These are phyloP conservation scores for Melinopterus prodromus DNA, from an alignment of 2,888 invertebrate genomes.

Conservation along the genomic window DNA sequence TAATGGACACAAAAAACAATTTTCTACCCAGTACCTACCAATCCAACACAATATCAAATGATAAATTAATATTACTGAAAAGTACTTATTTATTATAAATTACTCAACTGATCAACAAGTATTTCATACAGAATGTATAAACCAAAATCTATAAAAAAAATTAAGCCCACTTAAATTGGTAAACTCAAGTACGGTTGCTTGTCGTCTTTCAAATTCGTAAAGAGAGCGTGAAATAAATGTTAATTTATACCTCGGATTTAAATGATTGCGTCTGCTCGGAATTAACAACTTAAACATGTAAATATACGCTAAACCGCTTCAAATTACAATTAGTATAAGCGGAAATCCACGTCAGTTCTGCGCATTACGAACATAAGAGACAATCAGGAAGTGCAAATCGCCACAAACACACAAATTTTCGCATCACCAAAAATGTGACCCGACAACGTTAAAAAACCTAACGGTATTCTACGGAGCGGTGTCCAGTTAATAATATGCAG, in stretches of 20 bases:
- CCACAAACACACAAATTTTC: neutral
- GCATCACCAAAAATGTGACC: neutral
- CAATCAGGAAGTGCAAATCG: neutral
- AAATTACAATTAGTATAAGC: neutral
- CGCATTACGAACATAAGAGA: neutral
- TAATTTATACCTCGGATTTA: neutral
- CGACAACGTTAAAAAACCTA: neutral
- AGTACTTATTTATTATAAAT: too few relatives aligned
- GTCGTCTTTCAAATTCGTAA: neutral
- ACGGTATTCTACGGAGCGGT: neutral
- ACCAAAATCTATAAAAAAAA: too few relatives aligned
- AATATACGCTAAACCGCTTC: neutral
- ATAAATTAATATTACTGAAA: too few relatives aligned
- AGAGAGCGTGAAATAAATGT: constrained; percentile 4
- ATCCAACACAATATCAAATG: too few relatives aligned
- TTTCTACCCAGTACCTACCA: too few relatives aligned
- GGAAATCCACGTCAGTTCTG: neutral
- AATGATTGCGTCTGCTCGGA: neutral
- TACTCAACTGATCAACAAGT: too few relatives aligned
- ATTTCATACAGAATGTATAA: too few relatives aligned
- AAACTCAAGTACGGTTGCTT: neutral
- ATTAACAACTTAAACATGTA: neutral
- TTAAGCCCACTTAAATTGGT: neutral
- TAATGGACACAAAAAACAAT: too few relatives aligned
- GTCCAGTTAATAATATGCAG: neutral